Evolutionary conservation across 2,888 invertebrate species (phyloP).

Genomic region (Emmelina monodactyla): DNA sequence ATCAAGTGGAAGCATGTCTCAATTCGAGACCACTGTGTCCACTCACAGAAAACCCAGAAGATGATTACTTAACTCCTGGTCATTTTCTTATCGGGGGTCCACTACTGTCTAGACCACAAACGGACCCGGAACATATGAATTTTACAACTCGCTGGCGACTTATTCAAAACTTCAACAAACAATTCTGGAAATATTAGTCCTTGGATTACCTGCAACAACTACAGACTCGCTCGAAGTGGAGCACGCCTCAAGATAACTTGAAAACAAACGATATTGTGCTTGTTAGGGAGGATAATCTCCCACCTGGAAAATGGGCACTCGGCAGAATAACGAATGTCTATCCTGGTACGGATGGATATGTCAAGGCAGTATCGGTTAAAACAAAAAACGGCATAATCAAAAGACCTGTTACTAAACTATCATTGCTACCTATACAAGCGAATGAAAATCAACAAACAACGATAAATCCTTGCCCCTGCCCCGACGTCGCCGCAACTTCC

Average conservation of each 20-base stretch:
- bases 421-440: background rate
- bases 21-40: background rate
- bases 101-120: background rate
- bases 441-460: background rate
- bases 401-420: slow-evolving; percentile 5
- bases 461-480: no score
- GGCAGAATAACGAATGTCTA: background rate
- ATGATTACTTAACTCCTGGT: background rate
- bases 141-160: background rate
- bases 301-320: slow-evolving; percentile 2
- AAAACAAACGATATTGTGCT: background rate
- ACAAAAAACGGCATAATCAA: slow-evolving; percentile 1
- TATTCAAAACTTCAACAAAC: background rate
- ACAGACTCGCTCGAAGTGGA: background rate
- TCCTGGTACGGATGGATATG: background rate
- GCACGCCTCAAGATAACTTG: no score
- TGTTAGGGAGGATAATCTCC: background rate
- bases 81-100: background rate
- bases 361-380: slow-evolving; percentile 2
- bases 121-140: background rate
- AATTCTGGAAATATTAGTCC: background rate
- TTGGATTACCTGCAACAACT: background rate
- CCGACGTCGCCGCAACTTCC: no score
- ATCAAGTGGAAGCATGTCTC: background rate
- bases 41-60: slow-evolving; percentile 1